phyloP scores from a whole-genome alignment of 1,140 invertebrate genomes.

The Nasonia giraulti region DNA sequence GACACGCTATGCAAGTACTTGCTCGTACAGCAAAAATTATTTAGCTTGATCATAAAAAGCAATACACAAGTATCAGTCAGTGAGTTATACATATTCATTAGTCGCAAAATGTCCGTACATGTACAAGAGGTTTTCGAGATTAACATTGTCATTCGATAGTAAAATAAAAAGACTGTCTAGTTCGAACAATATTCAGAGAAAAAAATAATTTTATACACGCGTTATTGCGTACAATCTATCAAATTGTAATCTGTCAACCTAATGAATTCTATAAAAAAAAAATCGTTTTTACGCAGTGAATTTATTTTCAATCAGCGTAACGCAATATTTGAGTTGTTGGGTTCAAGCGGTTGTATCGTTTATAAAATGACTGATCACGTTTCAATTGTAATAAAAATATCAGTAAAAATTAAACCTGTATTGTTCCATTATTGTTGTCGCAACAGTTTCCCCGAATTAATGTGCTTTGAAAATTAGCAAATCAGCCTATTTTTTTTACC shows the following conservation, averaged over 20 bases:
- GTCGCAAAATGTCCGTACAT: slow-evolving; percentile 35
- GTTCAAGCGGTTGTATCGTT: slow-evolving; percentile 44
- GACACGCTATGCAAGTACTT: slow-evolving; percentile 42
- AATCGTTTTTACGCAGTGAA: slow-evolving; percentile 9
- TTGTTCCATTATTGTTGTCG: slow-evolving; percentile 18
- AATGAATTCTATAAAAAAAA: slow-evolving; percentile 31
- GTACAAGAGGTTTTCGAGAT: slow-evolving; percentile 32
- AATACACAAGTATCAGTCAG: slow-evolving; percentile 51
- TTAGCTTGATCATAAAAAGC: slow-evolving; percentile 44
- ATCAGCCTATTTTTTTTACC: slow-evolving; percentile 7
- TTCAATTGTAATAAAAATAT: slow-evolving; percentile 51
- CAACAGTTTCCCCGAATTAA: not conserved
- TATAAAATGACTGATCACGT: slow-evolving; percentile 48
- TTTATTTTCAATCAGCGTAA: slow-evolving; percentile 12
- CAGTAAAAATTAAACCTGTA: slow-evolving; percentile 39
- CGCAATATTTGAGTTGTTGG: slow-evolving; percentile 29
- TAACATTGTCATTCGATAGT: slow-evolving; percentile 24
- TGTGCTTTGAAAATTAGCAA: slow-evolving; percentile 27
- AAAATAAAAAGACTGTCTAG: slow-evolving; percentile 46
- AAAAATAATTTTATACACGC: slow-evolving; percentile 39
- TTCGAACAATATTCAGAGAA: slow-evolving; percentile 31
- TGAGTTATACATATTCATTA: slow-evolving; percentile 45
- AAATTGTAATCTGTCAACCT: slow-evolving; percentile 32
- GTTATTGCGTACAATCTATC: slow-evolving; percentile 4
- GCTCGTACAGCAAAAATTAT: slow-evolving; percentile 46